Base-by-base conservation (phyloP, 2,888 invertebrate species). In the Sabellastarte sp. region DNA sequence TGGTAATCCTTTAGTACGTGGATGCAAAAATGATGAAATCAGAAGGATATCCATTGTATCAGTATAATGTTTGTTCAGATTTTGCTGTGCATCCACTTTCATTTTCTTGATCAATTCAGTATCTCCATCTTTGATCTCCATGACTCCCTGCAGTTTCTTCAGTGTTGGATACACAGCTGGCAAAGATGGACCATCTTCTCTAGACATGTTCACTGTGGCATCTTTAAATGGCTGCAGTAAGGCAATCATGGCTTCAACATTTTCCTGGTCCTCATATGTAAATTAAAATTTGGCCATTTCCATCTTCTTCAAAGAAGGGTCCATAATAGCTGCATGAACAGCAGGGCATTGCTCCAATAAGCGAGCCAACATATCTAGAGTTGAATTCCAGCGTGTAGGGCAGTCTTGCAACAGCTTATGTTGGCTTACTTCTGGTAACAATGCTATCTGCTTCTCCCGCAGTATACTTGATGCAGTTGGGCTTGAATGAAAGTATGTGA, bases 341-440 rank as follows among this genome's bases (percentile, higher is more conserved):
- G 53, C 53, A 24, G 53, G 28, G 5, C 5, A 5, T 26, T 53
- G 53, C 28, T 53, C 53, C 28, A 26, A 26, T 10, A 53, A 26
- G 4, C 24, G 10, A 10, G 5, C 53, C 53, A 53, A 53, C 53
- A 53, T 53, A 10, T 53, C 53, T 5, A n/a, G 26, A n/a, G 53
- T 53, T 5, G 28, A 53, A 26, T 53, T 53, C 53, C 53, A 53
- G 5, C 53, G 10, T 10, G 53, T 53, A 20, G 5, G 10, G 5
- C 5, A 10, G 24, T 53, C 53, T 26, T 53, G 53, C 24, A 53
- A 20, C 53, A 53, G 53, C 5, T 53, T 53, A 24, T 53, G 53
- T 10, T 5, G 20, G 15, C 24, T 10, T 53, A 5, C 28, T 5
- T 53, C 20, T 5, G 5, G 20, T 26, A 5, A 26, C 5, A 53